These are phyloP conservation scores for Ctena decussata DNA, from an alignment of 2,888 invertebrate genomes.

Conservation along the genomic window DNA sequence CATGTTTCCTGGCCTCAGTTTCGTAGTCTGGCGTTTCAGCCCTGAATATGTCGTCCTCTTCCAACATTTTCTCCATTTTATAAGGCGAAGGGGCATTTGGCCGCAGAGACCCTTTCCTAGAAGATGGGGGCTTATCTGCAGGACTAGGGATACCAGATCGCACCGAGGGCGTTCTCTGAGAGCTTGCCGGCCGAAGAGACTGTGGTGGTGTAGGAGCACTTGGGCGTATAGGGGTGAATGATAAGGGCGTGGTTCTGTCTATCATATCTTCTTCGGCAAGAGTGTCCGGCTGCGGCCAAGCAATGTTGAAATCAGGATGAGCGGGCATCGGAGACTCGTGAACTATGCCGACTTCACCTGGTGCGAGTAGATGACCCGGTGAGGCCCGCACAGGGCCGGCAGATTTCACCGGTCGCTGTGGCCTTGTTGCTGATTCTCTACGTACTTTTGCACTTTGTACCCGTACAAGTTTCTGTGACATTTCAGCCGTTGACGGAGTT, in stretches of 20 bases:
- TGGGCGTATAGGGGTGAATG: conserved; percentile 28
- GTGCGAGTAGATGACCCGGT: conserved; percentile 29
- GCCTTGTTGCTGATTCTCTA: conserved; percentile 63
- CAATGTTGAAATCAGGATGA: conserved; percentile 9
- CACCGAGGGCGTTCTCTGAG: conserved; percentile 18
- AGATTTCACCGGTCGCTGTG: conserved; percentile 70
- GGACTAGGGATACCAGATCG: conserved; percentile 29
- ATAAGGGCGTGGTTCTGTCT: not conserved
- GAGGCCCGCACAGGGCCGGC: conserved; percentile 70
- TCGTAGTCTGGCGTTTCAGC: conserved; percentile 72
- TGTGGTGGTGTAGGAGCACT: conserved; percentile 2
- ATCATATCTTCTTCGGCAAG: not conserved
- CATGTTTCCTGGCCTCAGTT: conserved; percentile 76
- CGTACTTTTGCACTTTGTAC: conserved; percentile 74
- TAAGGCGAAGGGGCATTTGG: conserved; percentile 60
- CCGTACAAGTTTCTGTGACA: conserved; percentile 52
- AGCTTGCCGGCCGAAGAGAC: not conserved
- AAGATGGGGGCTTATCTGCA: conserved; percentile 48
- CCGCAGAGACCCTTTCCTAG: conserved; percentile 44
- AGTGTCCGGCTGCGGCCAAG: conserved; percentile 2
- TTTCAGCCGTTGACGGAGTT: conserved; percentile 10
- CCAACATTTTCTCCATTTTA: conserved; percentile 47
- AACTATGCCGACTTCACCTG: not conserved
- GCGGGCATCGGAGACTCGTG: conserved; percentile 34
- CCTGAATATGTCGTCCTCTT: conserved; percentile 36